Base-by-base conservation (phyloP, 2,888 invertebrate genomes). In the Hirtodrosophila histrioides region DNA sequence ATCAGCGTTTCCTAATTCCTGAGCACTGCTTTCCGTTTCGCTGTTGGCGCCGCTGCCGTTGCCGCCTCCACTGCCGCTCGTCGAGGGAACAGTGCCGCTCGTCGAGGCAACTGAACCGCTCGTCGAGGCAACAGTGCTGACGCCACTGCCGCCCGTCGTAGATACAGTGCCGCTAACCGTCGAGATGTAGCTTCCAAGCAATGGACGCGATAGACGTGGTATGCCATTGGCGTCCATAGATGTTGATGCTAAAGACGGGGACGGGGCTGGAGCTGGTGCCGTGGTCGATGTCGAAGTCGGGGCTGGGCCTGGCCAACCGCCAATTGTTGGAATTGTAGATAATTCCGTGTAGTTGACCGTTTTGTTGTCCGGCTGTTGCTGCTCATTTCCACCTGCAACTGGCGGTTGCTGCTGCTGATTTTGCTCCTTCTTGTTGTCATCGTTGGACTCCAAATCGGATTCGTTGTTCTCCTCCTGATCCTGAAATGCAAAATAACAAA, bases 401-500 rank as follows among this genome's bases (percentile, higher is more conserved):
- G 63, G 46, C 33, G 49, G 40, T 23, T 45, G 50, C 33, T 66
- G 53, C 27, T 27, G 58, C 48, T 66, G 74, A 24, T 58, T 63
- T 24, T 69, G 74, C 35, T 85, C 86, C 33, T 76, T 74, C 55
- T 87, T 86, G 54, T 85, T 80, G 27, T 90, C 91, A 61, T 92
- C 92, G 37, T 80, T 88, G 6, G 89, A 86, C 63, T 92, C 92
- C 56, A 89, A 77, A 62, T 92, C 92, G 29, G 91, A 92, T 77
- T 92, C 92, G 67, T 91, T 92, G 63, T 89, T 87, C 81, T 92
- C 92, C 60, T 92, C 92, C 69, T 89, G 91, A 68, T 92, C 91
- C 91, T 91, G 48, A 23, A 75, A 40, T 12, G 8, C 12, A 11
- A 60, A 24, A 29, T 50, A 17, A 3, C 10, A 23, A 12, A 5